These are phyloP conservation scores for Chondrilla cf. caribensis DNA, from an alignment of 37 sponge, comb jelly and placozoan species.

Conservation along the genomic window DNA sequence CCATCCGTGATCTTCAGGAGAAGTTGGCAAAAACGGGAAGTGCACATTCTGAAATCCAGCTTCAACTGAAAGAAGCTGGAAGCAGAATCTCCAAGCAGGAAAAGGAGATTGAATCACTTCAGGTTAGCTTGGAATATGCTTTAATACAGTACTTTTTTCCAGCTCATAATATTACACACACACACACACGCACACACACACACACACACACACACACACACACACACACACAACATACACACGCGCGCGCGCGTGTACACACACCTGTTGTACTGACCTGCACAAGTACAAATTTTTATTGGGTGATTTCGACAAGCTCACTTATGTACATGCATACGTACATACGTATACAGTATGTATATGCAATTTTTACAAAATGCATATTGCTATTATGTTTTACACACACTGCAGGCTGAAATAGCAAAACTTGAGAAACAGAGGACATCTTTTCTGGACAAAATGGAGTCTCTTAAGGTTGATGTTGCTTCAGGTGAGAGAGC, in stretches of 20 bases:
- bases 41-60: background rate
- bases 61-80: conserved; percentile 18
- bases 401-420: background rate
- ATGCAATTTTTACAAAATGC: no score
- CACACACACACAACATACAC: background rate
- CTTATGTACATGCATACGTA: no score
- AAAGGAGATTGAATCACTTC: conserved; percentile 20
- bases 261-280: no score
- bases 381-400: no score
- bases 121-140: background rate
- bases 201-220: background rate
- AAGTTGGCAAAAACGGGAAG: background rate
- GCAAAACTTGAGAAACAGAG: background rate
- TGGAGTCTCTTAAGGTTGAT: conserved; percentile 23
- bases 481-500: conserved; percentile 20
- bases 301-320: no score
- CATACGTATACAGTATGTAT: no score
- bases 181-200: background rate
- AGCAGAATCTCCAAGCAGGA: background rate
- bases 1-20: conserved; percentile 18
- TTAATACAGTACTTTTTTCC: no score
- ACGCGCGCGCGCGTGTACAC: no score
- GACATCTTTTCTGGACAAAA: background rate
- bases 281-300: no score
- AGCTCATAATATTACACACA: no score